These are phyloP conservation scores for Corynorhinus townsendii DNA, from an alignment of 2,113 vertebrate species.

Conservation along the genomic window DNA sequence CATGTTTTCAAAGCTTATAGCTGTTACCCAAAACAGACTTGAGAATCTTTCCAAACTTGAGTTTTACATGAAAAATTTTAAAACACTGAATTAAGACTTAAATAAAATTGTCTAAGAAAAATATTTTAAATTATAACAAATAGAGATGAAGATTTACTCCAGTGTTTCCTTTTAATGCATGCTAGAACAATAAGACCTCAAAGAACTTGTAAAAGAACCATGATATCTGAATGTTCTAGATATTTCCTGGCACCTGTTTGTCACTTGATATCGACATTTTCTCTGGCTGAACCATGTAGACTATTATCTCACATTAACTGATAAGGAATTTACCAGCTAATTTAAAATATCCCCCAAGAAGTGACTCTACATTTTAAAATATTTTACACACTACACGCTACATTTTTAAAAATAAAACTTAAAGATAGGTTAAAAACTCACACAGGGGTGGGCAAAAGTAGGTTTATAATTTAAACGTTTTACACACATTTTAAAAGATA, in stretches of 20 bases:
- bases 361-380: conserved; percentile 30
- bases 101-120: conserved; percentile 23
- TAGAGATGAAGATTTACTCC: background rate
- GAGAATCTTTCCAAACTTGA: conserved; percentile 31
- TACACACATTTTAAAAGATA: background rate
- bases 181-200: conserved; percentile 10
- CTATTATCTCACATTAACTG: conserved; percentile 25
- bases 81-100: conserved; percentile 1
- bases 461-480: background rate
- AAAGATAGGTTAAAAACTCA: background rate
- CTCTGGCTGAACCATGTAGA: conserved; percentile 3
- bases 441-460: background rate
- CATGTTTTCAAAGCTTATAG: conserved; percentile 24
- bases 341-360: conserved; percentile 5
- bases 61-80: conserved; percentile 33
- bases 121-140: conserved; percentile 34
- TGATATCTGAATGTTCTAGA: background rate
- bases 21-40: background rate
- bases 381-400: background rate
- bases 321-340: background rate
- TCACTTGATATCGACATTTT: background rate
- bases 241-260: background rate
- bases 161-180: conserved; percentile 27
- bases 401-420: background rate
- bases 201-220: conserved; percentile 13